Evolutionary conservation across 2,113 vertebrate genomes (phyloP).

Genomic region (Peromyscus maniculatus): DNA sequence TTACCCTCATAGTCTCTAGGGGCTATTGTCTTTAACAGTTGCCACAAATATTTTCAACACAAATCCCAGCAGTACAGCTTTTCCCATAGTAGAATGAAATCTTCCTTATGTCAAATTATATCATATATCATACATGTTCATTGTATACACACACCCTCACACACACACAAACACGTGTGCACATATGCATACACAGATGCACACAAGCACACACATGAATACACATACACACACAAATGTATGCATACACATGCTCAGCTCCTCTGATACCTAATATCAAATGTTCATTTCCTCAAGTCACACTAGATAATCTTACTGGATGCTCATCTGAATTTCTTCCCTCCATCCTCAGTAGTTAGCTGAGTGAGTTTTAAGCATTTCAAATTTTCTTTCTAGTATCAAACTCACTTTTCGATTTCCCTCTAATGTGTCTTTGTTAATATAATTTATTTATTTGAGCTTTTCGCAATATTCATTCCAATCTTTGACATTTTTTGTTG

Average conservation of each 20-base stretch:
- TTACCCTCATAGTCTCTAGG: not conserved
- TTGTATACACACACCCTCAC: not conserved
- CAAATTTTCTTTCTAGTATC: not conserved
- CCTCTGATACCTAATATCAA: not conserved
- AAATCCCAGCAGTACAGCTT: not conserved
- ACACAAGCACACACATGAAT: not conserved
- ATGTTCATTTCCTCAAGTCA: not conserved
- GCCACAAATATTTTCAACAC: not conserved
- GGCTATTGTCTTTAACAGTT: not conserved
- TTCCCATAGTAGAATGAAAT: not conserved
- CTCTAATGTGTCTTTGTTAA: not conserved
- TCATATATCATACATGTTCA: not conserved
- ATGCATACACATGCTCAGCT: not conserved
- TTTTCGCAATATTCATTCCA: not conserved
- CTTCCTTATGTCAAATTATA: not conserved
- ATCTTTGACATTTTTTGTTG: not conserved
- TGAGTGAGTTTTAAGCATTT: not conserved
- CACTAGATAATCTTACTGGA: too few species aligned
- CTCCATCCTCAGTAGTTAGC: not conserved
- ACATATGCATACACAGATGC: not conserved
- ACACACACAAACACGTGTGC: not conserved
- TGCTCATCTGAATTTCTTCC: not conserved
- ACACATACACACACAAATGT: not conserved
- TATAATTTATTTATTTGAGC: not conserved
- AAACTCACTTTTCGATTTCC: not conserved